Evolutionary conservation across 2,888 invertebrate species (phyloP), one percentile per base, ranked within the genome.

Genomic region (Papilio protenor): DNA sequence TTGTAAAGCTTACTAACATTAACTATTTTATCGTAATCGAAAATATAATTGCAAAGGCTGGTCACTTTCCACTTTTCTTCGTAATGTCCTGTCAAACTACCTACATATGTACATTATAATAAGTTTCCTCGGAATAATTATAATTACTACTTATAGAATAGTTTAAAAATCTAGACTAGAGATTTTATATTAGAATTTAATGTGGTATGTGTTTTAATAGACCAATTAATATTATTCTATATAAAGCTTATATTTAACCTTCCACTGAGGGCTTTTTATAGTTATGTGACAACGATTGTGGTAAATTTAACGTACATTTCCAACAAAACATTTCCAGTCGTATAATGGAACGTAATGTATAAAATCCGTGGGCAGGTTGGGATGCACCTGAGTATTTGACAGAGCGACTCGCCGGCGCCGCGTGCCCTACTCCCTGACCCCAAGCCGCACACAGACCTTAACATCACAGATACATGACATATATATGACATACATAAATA

Each of bases 371-470:
- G 94, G 93, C 95, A 94, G 94, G 94, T 94, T 93, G 90, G 93
- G 95, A 95, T 95, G 95, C 96, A 96, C 96, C 96, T 96, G 96
- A 96, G 96, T 96, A 96, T 96, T 95, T 95, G 94, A 95, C 95
- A 89, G 91, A 90, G 95, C 96, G 96, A 95, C 96, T 94, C 90
- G 89, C 91, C 94, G 96, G 96, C 96, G 96, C 96, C 96, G 95
- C 89, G 89, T 82, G 49, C 21, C 74, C 21, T 69, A 86, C 87
- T 87, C 88, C 86, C 85, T 87, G 88, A 87, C 86, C 87, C 85
- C 84, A 76, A 76, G 73, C 70, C 80, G 82, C 75, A 76, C 76
- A 59, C 77, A 86, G 87, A 81, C 52, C 33, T 80, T 82, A 12
- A 1, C 47, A 83, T 82, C 69, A 6, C 27, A 40, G 81, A n/a